Conservation (phyloP, 2,113 vertebrate genomes). For the Marmota monax region DNA sequence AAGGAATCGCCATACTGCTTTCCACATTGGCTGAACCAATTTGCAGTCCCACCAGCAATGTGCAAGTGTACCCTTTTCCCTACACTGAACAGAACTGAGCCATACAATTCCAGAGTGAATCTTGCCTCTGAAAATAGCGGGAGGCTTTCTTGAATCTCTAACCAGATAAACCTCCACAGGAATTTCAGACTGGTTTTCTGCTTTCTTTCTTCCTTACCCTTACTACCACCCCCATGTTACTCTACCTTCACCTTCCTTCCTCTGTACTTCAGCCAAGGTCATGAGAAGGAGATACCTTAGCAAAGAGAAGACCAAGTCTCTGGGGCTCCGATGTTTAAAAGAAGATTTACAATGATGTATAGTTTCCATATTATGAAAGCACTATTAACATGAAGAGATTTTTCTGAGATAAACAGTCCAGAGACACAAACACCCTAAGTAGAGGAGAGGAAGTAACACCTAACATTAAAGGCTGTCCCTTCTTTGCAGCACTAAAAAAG, state of each 20-base stretch:
- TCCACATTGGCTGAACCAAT: too few relatives aligned
- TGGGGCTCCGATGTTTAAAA: not conserved
- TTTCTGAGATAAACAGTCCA: not conserved
- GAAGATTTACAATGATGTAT: not conserved
- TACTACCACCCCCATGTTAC: not conserved
- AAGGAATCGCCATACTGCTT: too few relatives aligned
- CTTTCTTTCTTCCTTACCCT: not conserved
- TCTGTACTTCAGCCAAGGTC: not conserved
- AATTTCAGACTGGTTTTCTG: not conserved
- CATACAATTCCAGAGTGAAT: not conserved
- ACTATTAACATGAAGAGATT: not conserved
- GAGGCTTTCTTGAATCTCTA: not conserved
- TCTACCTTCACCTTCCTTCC: not conserved
- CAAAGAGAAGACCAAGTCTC: not conserved
- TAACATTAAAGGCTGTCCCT: not conserved
- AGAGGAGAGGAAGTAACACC: not conserved
- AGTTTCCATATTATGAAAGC: conserved; percentile 42
- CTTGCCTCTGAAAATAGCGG: not conserved
- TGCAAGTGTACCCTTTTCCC: too few relatives aligned
- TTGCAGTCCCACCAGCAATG: too few relatives aligned
- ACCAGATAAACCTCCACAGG: not conserved
- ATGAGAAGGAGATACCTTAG: not conserved
- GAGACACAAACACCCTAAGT: not conserved
- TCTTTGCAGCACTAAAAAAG: not conserved
- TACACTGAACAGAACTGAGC: not conserved